phyloP scores from a whole-genome alignment of 1,140 invertebrate species.

The Caenorhabditis briggsae region DNA sequence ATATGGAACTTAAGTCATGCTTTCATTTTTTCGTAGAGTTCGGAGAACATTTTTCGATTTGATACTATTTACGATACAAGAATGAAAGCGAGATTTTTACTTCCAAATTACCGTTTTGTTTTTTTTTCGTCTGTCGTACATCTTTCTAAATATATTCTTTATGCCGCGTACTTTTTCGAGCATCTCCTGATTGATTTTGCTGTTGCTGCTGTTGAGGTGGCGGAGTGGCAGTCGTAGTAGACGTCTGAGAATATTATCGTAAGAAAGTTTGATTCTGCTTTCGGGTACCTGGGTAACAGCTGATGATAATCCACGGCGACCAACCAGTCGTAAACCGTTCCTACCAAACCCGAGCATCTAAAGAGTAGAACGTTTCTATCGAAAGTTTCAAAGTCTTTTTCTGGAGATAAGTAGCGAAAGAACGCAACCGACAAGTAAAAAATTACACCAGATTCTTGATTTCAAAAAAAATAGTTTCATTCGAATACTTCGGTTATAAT shows the following conservation, averaged over 20 bases:
- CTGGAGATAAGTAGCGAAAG: not conserved
- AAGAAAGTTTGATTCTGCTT: not conserved
- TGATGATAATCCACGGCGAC: constrained; percentile 18
- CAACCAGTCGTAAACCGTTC: constrained; percentile 9
- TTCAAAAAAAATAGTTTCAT: not conserved
- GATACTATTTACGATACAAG: no score
- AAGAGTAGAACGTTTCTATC: not conserved
- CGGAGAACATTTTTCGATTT: no score
- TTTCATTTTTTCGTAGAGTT: no score
- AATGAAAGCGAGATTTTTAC: no score
- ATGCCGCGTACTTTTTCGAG: no score
- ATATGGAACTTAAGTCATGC: no score
- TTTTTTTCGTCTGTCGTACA: no score
- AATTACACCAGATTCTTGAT: not conserved
- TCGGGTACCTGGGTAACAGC: not conserved
- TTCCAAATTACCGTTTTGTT: no score
- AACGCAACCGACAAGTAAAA: not conserved
- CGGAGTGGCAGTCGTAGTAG: not conserved
- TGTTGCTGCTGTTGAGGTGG: not conserved
- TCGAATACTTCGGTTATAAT: constrained; percentile 12
- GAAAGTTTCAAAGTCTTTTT: not conserved
- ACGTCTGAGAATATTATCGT: not conserved
- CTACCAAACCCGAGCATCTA: constrained; percentile 42
- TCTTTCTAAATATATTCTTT: no score
- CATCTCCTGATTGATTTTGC: not conserved